Evolutionary conservation across 2,797 vertebrate genomes (phyloP).

Genomic region (Coregonus ussuriensis): DNA sequence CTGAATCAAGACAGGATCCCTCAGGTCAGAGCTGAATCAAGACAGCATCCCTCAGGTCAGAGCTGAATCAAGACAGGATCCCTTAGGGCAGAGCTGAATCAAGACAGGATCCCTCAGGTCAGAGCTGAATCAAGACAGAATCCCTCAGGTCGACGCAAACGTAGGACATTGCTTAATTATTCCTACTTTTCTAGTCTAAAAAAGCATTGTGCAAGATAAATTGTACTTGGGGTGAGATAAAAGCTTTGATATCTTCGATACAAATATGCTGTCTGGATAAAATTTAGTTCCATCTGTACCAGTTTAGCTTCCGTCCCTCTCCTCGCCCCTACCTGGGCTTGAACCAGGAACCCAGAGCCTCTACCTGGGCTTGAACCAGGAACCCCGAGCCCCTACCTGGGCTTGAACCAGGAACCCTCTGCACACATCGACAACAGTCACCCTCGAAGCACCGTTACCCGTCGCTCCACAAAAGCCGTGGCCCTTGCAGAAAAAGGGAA

Average conservation of each 20-base stretch:
- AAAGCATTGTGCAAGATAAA: constrained; percentile 51
- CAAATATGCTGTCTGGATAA: not conserved
- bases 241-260: constrained; percentile 18
- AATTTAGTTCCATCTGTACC: not conserved
- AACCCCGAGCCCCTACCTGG: too few species aligned
- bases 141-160: constrained; percentile 58
- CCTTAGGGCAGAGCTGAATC: constrained; percentile 43
- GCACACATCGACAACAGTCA: too few species aligned
- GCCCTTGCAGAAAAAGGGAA: too few species aligned
- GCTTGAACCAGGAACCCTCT: too few species aligned
- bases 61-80: constrained; percentile 8
- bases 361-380: too few species aligned
- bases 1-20: constrained; percentile 63
- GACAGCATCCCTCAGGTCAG: too few species aligned
- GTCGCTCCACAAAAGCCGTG: too few species aligned
- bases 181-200: constrained; percentile 58
- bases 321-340: too few species aligned
- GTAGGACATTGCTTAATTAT: constrained; percentile 73
- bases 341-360: too few species aligned
- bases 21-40: constrained; percentile 32
- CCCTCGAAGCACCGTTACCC: too few species aligned
- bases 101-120: constrained; percentile 62
- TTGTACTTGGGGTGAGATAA: constrained; percentile 44
- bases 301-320: too few species aligned
- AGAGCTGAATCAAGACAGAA: too few species aligned